Evolutionary conservation across 2,888 invertebrate genomes (phyloP).

Genomic region (Drosophila algonquin): DNA sequence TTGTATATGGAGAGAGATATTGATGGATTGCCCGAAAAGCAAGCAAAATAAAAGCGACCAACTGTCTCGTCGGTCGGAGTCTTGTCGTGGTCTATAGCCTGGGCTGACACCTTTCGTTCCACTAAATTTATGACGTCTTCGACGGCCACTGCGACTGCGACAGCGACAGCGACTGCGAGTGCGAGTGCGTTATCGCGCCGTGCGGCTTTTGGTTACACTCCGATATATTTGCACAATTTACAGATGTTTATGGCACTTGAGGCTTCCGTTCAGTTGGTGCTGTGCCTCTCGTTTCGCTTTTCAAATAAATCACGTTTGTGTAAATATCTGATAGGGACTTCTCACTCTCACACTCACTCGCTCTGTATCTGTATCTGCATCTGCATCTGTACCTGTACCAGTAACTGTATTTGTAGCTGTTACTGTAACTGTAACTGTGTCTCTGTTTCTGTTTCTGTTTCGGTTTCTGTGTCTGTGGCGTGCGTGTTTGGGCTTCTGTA

Average conservation of each 20-base stretch:
- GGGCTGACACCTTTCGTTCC: slow-evolving; percentile 51
- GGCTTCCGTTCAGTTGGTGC: slow-evolving; percentile 21
- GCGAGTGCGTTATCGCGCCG: slow-evolving; percentile 41
- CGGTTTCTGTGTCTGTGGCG: background rate
- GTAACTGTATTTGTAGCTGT: background rate
- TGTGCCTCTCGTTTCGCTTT: slow-evolving; percentile 33
- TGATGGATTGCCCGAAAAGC: slow-evolving; percentile 66
- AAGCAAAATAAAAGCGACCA: slow-evolving; percentile 52
- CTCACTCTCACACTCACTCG: slow-evolving; percentile 16
- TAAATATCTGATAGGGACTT: slow-evolving; percentile 53
- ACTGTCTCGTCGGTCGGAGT: slow-evolving; percentile 38
- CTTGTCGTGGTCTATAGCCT: slow-evolving; percentile 3
- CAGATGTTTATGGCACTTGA: slow-evolving; percentile 65
- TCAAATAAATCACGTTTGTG: slow-evolving; percentile 72
- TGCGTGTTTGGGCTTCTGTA: background rate
- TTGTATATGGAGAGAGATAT: slow-evolving; percentile 42
- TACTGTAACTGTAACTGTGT: background rate
- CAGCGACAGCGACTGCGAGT: slow-evolving; percentile 12
- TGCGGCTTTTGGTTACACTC: slow-evolving; percentile 46
- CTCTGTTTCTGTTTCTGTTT: background rate
- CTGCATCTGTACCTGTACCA: background rate
- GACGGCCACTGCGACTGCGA: slow-evolving; percentile 14
- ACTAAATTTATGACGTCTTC: slow-evolving; percentile 66
- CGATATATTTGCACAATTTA: slow-evolving; percentile 75
- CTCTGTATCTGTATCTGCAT: slow-evolving; percentile 2